Base-by-base conservation (phyloP, 2,113 vertebrate species). In the Entomyzon cyanotis region DNA sequence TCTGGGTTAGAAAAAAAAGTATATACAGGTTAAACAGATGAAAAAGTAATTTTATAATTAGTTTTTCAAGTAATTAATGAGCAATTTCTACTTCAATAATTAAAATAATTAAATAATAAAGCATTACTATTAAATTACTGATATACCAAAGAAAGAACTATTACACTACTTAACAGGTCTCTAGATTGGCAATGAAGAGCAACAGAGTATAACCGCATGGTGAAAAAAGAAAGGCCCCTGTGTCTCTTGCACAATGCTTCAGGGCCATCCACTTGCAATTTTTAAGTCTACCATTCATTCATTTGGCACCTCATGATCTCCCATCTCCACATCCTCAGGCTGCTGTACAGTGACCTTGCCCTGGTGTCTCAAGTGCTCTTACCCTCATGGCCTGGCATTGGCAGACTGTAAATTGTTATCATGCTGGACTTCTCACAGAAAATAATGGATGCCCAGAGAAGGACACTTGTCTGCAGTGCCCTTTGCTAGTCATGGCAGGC, bases 201-300 rank as follows among this genome's bases (percentile, higher is more conserved):
- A 83, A 58, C 13, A 25, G 5, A 35, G 2, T 27, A 6, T 35
- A 81, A 53, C 4, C 3, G 30, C 11, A 33, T 3, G 4, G 8
- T 46, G 39, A 22, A 46, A 70, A 49, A 87, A 33, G 21, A 67
- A 50, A 28, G 3, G 5, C 4, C 82, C 1, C 39, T 70, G 5
- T 16, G 27, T 4, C 12, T 49, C 5, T 53, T 68, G 8, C 5
- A 46, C 10, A 5, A 37, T 25, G 24, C 2, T 58, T 30, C 20
- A 42, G 37, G 12, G 23, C 2, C 19, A 27, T 46, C 4, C 11
- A 46, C 9, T 13, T 53, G 20, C 11, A 24, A 23, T 12, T 78
- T 2, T 0, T 25, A 37, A 68, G 9, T 7, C 12, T 30, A 8
- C 7, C 12, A 3, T 58, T 75, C 13, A 8, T 53, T 70, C 12